These are phyloP conservation scores for Cosmia trapezina DNA, from an alignment of 2,888 invertebrate species.

Conservation along the genomic window DNA sequence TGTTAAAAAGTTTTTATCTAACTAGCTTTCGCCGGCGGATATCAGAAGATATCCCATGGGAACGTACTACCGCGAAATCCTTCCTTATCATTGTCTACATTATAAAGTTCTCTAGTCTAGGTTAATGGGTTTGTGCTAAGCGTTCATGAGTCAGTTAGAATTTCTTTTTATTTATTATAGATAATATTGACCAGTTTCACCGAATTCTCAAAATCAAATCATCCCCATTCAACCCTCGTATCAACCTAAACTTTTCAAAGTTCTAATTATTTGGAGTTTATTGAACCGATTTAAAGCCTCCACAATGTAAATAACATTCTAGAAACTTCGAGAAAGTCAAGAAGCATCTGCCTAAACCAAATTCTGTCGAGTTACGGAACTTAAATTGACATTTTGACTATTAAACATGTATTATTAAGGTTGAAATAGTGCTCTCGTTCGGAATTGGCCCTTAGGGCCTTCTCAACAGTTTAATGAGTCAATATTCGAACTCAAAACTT, in stretches of 20 bases:
- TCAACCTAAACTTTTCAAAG: conserved; percentile 30
- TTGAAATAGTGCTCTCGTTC: conserved; percentile 30
- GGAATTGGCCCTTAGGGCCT: conserved; percentile 42
- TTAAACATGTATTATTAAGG: conserved; percentile 44
- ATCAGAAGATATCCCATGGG: too few relatives aligned
- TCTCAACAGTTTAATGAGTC: conserved; percentile 56
- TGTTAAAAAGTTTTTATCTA: too few relatives aligned
- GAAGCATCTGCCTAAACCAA: conserved; percentile 39
- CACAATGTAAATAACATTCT: conserved; percentile 43
- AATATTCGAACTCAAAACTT: conserved; percentile 62
- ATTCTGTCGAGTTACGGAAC: conserved; percentile 40
- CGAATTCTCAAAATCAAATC: conserved; percentile 6
- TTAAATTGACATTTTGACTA: conserved; percentile 58
- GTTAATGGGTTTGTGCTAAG: too few relatives aligned
- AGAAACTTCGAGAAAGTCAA: conserved; percentile 41
- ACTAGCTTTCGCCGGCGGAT: too few relatives aligned
- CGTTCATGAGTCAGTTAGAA: too few relatives aligned
- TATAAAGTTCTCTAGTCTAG: too few relatives aligned
- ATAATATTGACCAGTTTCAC: too few relatives aligned
- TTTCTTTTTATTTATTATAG: too few relatives aligned
- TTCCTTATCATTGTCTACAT: too few relatives aligned
- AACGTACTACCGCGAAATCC: too few relatives aligned
- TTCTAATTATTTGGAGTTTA: conserved; percentile 39
- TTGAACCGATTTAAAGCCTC: conserved; percentile 25
- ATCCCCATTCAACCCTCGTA: background rate